These are phyloP conservation scores for Ceratothoa steindachneri DNA, from an alignment of 2,888 invertebrate species.

Conservation along the genomic window DNA sequence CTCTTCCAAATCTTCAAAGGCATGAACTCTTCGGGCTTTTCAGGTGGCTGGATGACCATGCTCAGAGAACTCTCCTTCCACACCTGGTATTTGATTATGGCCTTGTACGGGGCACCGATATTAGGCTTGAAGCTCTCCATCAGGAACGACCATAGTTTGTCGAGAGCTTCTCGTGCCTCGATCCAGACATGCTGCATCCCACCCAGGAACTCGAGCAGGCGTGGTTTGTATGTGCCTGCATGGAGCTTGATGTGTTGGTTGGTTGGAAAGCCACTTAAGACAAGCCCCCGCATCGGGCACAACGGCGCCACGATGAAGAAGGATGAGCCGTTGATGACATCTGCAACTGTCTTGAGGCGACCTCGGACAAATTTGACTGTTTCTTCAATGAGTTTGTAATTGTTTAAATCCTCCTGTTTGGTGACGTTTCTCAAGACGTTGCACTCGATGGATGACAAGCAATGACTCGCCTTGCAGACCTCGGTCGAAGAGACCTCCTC, in stretches of 20 bases:
- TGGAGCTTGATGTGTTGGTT: background rate
- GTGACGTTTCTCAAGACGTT: background rate
- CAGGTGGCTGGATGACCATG: background rate
- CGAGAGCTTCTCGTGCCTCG: background rate
- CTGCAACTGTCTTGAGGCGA: background rate
- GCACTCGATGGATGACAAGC: background rate
- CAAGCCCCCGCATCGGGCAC: background rate
- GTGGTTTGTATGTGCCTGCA: background rate
- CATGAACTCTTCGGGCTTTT: background rate
- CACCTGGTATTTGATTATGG: background rate
- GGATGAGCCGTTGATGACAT: background rate
- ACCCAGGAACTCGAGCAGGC: background rate
- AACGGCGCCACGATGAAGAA: background rate
- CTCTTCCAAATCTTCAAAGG: background rate
- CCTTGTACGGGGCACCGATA: conserved; percentile 1
- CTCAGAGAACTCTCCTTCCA: background rate
- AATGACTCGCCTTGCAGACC: background rate
- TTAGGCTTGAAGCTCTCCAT: conserved; percentile 8
- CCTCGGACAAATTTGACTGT: background rate
- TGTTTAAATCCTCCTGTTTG: background rate
- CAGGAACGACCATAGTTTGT: background rate
- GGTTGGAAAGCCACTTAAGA: background rate
- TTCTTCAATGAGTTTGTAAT: background rate
- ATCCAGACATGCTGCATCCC: background rate
- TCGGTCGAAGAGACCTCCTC: background rate